Evolutionary conservation across 1,140 invertebrate species (phyloP), one percentile per base, ranked within the genome.

Genomic region (Paralvinella palmiformis): DNA sequence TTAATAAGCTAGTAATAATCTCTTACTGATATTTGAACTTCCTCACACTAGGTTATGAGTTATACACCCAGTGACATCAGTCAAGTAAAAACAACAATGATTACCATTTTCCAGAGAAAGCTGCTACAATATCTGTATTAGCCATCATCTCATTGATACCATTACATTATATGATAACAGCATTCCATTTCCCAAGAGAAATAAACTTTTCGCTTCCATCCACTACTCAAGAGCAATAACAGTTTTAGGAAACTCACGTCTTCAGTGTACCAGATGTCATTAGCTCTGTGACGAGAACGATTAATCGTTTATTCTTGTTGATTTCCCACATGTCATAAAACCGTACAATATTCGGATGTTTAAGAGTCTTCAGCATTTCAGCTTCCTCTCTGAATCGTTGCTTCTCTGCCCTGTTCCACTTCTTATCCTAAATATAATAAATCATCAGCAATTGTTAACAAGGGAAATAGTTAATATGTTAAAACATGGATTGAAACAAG

Each of bases 261-360:
- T 99, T 98, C 10, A 99, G 84, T 44, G 96, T 99, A 71, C 96
- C 96, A 62, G 94, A 98, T 64, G 97, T 93, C 96, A 99, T 99
- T 44, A 99, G 86, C 83, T 99, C 97, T 29, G 97, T 99, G 71
- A 99, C 96, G 69, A 99, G 86, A 62, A 99, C 95, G 75, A 99
- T 96, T 79, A 96, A 96, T 84, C 96, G 97, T 82, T 93, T 92
- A 29, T 79, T 79, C 35, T 88, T 88, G 41, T 76, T 88, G 52
- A 94, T 90, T 83, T 99, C 96, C 95, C 96, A 99, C 80, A 97
- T 99, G 80, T 99, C 97, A 83, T 97, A 99, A 84, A 99, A 99
- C 48, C 96, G 85, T 62, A 99, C 96, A 76, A 99, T 99, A 82
- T 99, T 99, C 33, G 96, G 94, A 85, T 99, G 96, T 79, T 99